Percentiles rank a stretch among this genome's conserved stretches.
Conservation (phyloP, 2,888 invertebrate species). For the Sarcophaga subvicina region DNA sequence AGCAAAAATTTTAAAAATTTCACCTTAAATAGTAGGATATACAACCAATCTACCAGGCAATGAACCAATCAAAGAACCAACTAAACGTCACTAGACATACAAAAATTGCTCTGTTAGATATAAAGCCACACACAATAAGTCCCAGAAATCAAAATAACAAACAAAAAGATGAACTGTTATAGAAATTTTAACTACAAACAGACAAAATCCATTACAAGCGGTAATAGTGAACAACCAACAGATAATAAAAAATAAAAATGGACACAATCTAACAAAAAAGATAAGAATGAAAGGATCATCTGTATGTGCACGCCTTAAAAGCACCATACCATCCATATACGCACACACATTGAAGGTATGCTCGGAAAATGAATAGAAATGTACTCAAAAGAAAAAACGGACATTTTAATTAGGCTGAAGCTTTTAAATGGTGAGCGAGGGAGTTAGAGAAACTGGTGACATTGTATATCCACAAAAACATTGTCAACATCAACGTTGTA, state of each 20-base stretch:
- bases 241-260: constrained; percentile 30
- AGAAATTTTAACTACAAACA: constrained; percentile 39
- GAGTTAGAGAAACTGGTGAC: constrained; percentile 1
- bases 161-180: background rate
- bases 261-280: background rate
- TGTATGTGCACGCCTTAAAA: no score
- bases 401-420: constrained; percentile 49
- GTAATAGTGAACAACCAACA: constrained; percentile 61
- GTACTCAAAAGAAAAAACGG: constrained; percentile 4
- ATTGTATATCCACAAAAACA: constrained; percentile 51
- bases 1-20: no score
- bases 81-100: constrained; percentile 44
- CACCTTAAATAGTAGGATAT: no score
- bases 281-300: constrained; percentile 12
- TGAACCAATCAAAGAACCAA: constrained; percentile 21
- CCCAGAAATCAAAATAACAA: constrained; percentile 5
- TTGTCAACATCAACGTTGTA: constrained; percentile 39
- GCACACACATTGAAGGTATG: constrained; percentile 27
- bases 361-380: background rate
- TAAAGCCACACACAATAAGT: constrained; percentile 35
- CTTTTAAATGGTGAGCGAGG: constrained; percentile 12
- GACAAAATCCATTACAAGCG: constrained; percentile 64
- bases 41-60: background rate
- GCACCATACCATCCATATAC: background rate
- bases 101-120: constrained; percentile 52